A percentile compares a stretch with the other conserved stretches of the same genome.
Evolutionary conservation across 2,797 vertebrate genomes (phyloP).

Genomic region (Pteropus rufus): DNA sequence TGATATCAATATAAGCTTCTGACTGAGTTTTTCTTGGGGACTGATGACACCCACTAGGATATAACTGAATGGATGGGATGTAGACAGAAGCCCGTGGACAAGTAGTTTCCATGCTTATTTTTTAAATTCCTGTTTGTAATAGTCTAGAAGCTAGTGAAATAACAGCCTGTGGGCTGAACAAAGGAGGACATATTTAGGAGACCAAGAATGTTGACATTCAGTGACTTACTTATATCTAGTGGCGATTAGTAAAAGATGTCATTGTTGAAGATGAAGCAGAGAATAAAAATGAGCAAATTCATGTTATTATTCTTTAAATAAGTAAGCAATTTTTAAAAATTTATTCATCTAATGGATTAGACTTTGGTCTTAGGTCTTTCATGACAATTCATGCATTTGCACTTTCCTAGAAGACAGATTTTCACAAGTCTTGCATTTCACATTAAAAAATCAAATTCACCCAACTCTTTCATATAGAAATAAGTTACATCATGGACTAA

Average conservation of each 20-base stretch:
- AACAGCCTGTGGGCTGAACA: neutral
- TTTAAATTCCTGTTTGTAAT: neutral
- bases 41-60: neutral
- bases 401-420: neutral
- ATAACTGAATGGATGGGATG: neutral
- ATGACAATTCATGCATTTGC: slow-evolving; percentile 37
- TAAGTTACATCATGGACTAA: neutral
- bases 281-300: neutral
- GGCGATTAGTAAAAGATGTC: slow-evolving; percentile 32
- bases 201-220: neutral
- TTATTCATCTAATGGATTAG: neutral
- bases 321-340: neutral
- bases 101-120: neutral
- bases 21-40: neutral
- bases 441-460: neutral
- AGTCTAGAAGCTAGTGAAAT: slow-evolving; percentile 16
- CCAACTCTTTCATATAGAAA: neutral
- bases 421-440: slow-evolving; percentile 35
- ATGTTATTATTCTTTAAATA: slow-evolving; percentile 36
- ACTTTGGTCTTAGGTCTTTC: slow-evolving; percentile 24
- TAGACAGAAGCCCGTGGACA: neutral
- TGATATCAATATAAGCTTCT: neutral
- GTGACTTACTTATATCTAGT: slow-evolving; percentile 3
- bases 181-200: slow-evolving; percentile 26
- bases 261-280: slow-evolving; percentile 12